Evolutionary conservation across 2,113 vertebrate species (phyloP).

Genomic region (Panthera leo): DNA sequence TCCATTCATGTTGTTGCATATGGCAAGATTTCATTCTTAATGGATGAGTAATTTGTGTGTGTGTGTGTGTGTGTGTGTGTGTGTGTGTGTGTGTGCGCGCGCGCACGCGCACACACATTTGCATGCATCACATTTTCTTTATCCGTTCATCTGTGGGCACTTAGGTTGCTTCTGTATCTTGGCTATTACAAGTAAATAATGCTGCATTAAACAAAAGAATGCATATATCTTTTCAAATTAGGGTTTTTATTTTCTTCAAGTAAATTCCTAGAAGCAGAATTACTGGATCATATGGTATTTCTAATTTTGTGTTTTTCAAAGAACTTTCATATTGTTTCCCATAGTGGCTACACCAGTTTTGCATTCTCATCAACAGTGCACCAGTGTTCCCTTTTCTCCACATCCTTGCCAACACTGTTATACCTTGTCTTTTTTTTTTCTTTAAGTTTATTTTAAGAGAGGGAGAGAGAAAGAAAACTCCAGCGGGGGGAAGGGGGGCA

Average conservation of each 20-base stretch:
- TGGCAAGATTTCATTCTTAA: not conserved
- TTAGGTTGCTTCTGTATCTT: not conserved
- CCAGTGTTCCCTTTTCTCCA: not conserved
- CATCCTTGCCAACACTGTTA: not conserved
- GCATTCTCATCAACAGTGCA: not conserved
- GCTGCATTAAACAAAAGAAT: not conserved
- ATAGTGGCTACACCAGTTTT: not conserved
- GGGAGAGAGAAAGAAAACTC: too few species aligned
- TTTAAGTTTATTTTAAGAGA: too few species aligned
- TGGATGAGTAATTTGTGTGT: not conserved
- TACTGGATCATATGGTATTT: not conserved
- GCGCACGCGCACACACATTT: too few species aligned
- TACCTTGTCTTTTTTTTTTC: not conserved
- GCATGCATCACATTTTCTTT: not conserved
- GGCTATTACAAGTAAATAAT: not conserved
- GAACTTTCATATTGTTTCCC: not conserved
- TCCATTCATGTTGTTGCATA: not conserved
- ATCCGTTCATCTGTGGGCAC: not conserved
- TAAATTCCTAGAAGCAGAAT: not conserved
- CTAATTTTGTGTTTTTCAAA: not conserved
- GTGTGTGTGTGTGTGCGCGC: fast-evolving
- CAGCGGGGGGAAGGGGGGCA: too few species aligned
- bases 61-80: not conserved
- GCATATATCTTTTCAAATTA: not conserved
- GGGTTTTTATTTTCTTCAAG: not conserved